Evolutionary conservation across 2,888 invertebrate genomes (phyloP), one percentile per base, ranked within the genome.

Genomic region (Ectropis crepuscularia): DNA sequence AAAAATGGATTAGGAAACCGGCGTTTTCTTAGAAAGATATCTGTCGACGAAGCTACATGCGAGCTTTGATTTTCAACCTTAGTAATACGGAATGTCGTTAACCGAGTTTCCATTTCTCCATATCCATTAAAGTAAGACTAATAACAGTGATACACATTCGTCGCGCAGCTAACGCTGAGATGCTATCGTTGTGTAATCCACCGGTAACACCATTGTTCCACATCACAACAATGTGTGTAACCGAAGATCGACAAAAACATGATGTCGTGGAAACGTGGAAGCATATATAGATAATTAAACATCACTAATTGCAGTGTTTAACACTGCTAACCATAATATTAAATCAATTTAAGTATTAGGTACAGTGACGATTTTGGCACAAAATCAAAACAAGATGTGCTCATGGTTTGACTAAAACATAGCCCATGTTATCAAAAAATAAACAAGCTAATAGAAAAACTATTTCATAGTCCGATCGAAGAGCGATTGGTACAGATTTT

Each of bases 251-350:
- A 73, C 79, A 86, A 85, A 87, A 85, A 84, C 82, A 75, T 73
- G 77, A 63, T 76, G 79, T 79, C 78, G 80, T 81, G 84, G 82
- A 82, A 86, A 85, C 81, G 75, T 84, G 84, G 84, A 86, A 88
- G 83, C 74, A 70, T 68, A 46, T 67, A 73, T 75, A 71, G 62
- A 68, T 76, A 71, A 72, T 70, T 76, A 72, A 73, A 78, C 75
- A 47, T 55, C 38, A 53, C 11, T 63, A 57, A 42, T 41, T 43
- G 50, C 49, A 5, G 48, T n/a, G 11, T 48, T 5, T 47, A 36
- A 37, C 49, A 50, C n/a, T 11, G 38, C 11, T 8, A 48, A 57
- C 57, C 36, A 53, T 53, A 53, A 38, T 12, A 51, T 12, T n/a
- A 51, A 36, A 46, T 9, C n/a, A 16, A 11, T 11, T 5, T 5